Conservation (phyloP, 2,797 vertebrate species). For the Chelidonichthys spinosus region DNA sequence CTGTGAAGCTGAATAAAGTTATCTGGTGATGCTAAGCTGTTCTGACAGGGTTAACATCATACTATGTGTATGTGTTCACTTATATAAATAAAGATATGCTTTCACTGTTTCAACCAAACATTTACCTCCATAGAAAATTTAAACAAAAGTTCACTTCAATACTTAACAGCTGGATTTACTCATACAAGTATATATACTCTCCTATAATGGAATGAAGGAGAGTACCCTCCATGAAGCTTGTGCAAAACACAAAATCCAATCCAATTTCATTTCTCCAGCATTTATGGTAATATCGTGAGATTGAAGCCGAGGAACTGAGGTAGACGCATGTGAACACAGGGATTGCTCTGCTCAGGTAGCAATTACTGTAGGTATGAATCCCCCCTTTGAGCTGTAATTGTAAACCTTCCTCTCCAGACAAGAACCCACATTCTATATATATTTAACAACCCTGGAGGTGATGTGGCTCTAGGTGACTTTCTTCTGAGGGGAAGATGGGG, state of each 20-base stretch:
- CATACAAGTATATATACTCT: background rate
- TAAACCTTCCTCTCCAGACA: constrained; percentile 68
- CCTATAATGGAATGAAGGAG: constrained; percentile 3
- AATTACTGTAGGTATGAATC: constrained; percentile 74
- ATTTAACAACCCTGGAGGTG: constrained; percentile 68
- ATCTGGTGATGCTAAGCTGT: constrained; percentile 62
- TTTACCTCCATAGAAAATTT: constrained; percentile 51
- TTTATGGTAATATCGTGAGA: constrained; percentile 9
- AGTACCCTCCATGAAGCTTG: background rate
- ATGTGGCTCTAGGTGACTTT: constrained; percentile 63
- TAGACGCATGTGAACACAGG: constrained; percentile 44
- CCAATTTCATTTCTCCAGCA: constrained; percentile 9
- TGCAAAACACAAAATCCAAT: background rate
- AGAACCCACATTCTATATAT: constrained; percentile 63
- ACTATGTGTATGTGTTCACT: constrained; percentile 43
- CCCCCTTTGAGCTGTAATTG: constrained; percentile 75
- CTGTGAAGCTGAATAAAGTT: constrained; percentile 51
- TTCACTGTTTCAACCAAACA: constrained; percentile 45
- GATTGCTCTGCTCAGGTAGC: constrained; percentile 70
- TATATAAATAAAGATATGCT: constrained; percentile 72
- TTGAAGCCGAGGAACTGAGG: constrained; percentile 27
- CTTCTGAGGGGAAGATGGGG: constrained; percentile 55
- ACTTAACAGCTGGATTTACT: constrained; percentile 41
- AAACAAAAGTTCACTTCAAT: constrained; percentile 57
- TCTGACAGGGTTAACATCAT: constrained; percentile 70